Conservation (phyloP, 2,797 vertebrate genomes). For the Kryptolebias ocellatus region DNA sequence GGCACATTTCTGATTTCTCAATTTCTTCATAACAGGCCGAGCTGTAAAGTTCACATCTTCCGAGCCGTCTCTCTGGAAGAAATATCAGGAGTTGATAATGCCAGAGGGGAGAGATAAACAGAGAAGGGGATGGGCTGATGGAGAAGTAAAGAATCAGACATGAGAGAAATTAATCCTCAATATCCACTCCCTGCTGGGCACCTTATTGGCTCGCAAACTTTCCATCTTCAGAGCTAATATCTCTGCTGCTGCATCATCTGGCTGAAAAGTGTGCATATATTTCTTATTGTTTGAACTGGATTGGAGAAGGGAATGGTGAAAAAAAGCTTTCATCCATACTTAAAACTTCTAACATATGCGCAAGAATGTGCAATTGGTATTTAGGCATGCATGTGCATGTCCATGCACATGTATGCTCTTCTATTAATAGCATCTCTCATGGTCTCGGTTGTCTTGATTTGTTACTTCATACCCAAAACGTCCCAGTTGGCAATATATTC, state of each 20-base stretch:
- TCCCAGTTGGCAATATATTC: constrained; percentile 66
- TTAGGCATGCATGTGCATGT: constrained; percentile 21
- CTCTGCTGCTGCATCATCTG: constrained; percentile 75
- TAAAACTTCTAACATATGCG: constrained; percentile 66
- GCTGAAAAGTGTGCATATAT: constrained; percentile 76
- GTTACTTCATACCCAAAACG: constrained; percentile 64
- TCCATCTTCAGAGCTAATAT: constrained; percentile 83
- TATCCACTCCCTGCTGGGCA: constrained; percentile 80
- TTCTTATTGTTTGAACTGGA: constrained; percentile 83
- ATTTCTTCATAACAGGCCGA: constrained; percentile 12
- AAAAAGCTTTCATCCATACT: constrained; percentile 78
- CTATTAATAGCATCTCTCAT: constrained; percentile 70
- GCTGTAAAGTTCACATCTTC: constrained; percentile 37
- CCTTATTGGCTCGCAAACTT: constrained; percentile 82
- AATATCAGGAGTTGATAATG: constrained; percentile 56
- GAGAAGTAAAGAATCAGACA: constrained; percentile 69
- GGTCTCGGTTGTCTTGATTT: constrained; percentile 70
- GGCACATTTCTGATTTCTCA: constrained; percentile 4
- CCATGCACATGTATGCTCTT: constrained; percentile 28
- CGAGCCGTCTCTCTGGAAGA: constrained; percentile 40
- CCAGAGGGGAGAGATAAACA: constrained; percentile 49
- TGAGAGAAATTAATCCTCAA: constrained; percentile 82
- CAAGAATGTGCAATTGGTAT: constrained; percentile 20
- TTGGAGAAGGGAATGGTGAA: constrained; percentile 69
- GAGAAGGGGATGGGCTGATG: constrained; percentile 52